Evolutionary conservation across 2,113 vertebrate genomes (phyloP), one percentile per base, ranked within the genome.

Genomic region (Atrichornis clamosus): DNA sequence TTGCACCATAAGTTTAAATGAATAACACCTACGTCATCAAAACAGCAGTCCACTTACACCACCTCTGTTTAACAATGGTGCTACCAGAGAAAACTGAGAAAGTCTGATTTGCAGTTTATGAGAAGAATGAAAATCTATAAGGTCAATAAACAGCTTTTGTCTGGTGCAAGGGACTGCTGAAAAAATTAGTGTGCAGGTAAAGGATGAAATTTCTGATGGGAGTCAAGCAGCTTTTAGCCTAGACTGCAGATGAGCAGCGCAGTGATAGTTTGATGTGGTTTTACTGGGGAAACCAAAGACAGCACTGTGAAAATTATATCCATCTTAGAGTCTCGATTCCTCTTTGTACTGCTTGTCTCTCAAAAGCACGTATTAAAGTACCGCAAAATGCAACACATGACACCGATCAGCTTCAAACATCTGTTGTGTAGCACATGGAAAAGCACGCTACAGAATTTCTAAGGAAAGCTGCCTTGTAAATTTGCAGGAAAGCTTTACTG

Each of bases 401-500:
- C 90, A 95, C 84, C 19, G 19, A 88, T 96, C 94, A 96, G 95
- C 97, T 93, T 96, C 96, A 85, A 97, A 96, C 97, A 98, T 97
- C 97, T 97, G 97, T 80, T 97, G 95, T 90, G 92, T 86, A 94
- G 93, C 96, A 95, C 97, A 93, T n/a, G 76, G 90, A 87, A 90
- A 92, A 94, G 92, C 96, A 94, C 8, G 33, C 86, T 80, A 67
- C 87, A 88, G 95, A 94, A 97, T 96, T 92, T 90, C 96, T 95
- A 90, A 93, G 94, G 95, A 91, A 96, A 96, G 95, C 96, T 93
- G 86, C 93, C 94, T 97, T 84, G 74, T 62, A 95, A 95, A 95
- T 65, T 96, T 3, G 2, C 91, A 93, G 85, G 96, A 89, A 92
- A 91, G 87, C 75, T 87, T 89, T 86, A 78, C 89, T 28, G 37